Evolutionary conservation across 2,888 invertebrate genomes (phyloP).

Genomic region (Drosophila anomalata): DNA sequence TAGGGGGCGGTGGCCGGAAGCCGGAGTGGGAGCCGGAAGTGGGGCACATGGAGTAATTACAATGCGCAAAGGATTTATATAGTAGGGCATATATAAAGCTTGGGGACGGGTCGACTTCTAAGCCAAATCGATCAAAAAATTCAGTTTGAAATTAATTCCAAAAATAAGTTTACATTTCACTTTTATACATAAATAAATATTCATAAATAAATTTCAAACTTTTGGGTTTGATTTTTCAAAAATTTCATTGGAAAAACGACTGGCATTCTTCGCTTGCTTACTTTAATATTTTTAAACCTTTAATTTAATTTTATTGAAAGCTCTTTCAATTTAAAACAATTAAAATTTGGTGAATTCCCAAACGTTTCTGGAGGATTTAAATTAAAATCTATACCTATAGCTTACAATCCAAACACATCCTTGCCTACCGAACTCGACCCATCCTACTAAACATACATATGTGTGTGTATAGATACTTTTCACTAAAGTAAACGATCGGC

Average conservation of each 20-base stretch:
- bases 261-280: not conserved
- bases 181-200: no score
- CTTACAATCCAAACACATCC: not conserved
- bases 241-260: not conserved
- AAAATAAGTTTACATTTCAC: no score
- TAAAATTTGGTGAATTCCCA: not conserved
- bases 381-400: not conserved
- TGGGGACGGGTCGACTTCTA: constrained; percentile 5
- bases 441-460: constrained; percentile 8
- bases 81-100: constrained; percentile 13
- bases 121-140: not conserved
- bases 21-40: not conserved
- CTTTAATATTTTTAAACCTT: not conserved
- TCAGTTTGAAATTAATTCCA: no score
- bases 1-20: constrained; percentile 17
- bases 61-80: constrained; percentile 57
- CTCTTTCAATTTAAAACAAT: not conserved
- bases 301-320: not conserved
- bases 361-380: not conserved
- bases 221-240: not conserved
- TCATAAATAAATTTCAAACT: no score
- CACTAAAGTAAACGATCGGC: constrained; percentile 48
- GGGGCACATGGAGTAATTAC: constrained; percentile 67
- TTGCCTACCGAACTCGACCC: constrained; percentile 23
- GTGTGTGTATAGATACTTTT: constrained; percentile 30